Base-by-base conservation (phyloP, 2,113 vertebrate genomes). In the Harpagus bidentatus region DNA sequence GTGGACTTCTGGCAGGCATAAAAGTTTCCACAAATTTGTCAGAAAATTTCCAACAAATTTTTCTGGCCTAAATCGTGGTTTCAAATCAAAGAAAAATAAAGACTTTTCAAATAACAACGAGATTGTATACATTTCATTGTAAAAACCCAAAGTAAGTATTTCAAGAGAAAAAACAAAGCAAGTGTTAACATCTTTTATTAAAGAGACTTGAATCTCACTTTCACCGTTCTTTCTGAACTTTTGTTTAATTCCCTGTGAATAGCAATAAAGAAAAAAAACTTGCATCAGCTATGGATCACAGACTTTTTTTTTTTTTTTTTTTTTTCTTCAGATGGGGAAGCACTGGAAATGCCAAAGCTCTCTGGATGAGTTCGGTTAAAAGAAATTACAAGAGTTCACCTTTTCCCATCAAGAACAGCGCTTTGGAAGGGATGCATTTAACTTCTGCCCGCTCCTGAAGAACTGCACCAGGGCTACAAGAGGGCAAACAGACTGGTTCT, bases 381-480 rank as follows among this genome's bases (percentile, higher is more conserved):
- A 70, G 19, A 56, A 72, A 72, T 34, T 56, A 21, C 8, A 50
- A 58, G 13, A 56, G 11, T 45, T 77, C 8, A 2, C 36, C 29
- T 47, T 42, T n/a, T 63, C 12, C 32, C 16, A 36, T 21, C 23
- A 55, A 61, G 28, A 83, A 22, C 9, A 81, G 23, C 1, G 0
- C 16, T 65, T 53, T 18, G 45, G n/a, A 59, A 82, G 22, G 36
- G 22, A 71, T 25, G 18, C 0, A 10, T 78, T 58, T n/a, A n/a
- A 45, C 45, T 71, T 65, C 42, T 38, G 7, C 20, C 36, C 2
- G 1, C 10, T 70, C 28, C 13, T 6, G 2, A 53, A 80, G 67
- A 65, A 28, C 34, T 0, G 0, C 5, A 21, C 2, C 2, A 2
- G 26, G n/a, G 36, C 40, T 38, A 38, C 0, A 3, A 78, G 22